Percentiles rank a stretch among this genome's conserved stretches.
These are phyloP conservation scores for Salminus brasiliensis DNA, from an alignment of 2,113 vertebrate genomes.

Conservation along the genomic window DNA sequence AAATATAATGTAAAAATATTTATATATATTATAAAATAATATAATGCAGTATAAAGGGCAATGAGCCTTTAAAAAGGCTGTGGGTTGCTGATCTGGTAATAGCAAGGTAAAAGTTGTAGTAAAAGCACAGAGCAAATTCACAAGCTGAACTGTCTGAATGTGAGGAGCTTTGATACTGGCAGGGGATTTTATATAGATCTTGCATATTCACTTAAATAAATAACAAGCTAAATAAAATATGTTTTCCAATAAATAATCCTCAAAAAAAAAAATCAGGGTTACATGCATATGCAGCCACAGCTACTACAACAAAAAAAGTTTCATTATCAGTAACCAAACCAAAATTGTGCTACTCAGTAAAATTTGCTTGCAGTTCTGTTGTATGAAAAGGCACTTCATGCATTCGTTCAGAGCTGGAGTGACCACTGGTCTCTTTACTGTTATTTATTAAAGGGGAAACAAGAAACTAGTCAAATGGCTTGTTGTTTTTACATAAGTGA, in stretches of 20 bases:
- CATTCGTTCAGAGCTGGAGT: too few relatives aligned
- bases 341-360: slow-evolving; percentile 8
- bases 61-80: too few relatives aligned
- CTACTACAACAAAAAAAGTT: too few relatives aligned
- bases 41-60: too few relatives aligned
- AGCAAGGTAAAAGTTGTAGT: slow-evolving; percentile 5
- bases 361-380: slow-evolving; percentile 1
- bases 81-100: too few relatives aligned
- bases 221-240: neutral
- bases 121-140: slow-evolving; percentile 4
- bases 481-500: too few relatives aligned
- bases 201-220: slow-evolving; percentile 1
- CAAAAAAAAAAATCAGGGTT: neutral
- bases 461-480: too few relatives aligned
- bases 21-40: too few relatives aligned
- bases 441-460: too few relatives aligned
- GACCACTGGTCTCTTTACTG: too few relatives aligned
- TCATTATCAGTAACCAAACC: neutral
- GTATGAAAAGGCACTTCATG: slow-evolving; percentile 1
- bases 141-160: slow-evolving; percentile 9
- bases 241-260: slow-evolving; percentile 18
- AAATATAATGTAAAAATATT: too few relatives aligned
- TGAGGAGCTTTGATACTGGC: neutral
- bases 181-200: slow-evolving; percentile 3
- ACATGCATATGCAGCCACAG: too few relatives aligned